Percentiles rank a stretch among this genome's conserved stretches.
phyloP scores from a whole-genome alignment of 2,888 invertebrate genomes.

The Crematogaster levior region DNA sequence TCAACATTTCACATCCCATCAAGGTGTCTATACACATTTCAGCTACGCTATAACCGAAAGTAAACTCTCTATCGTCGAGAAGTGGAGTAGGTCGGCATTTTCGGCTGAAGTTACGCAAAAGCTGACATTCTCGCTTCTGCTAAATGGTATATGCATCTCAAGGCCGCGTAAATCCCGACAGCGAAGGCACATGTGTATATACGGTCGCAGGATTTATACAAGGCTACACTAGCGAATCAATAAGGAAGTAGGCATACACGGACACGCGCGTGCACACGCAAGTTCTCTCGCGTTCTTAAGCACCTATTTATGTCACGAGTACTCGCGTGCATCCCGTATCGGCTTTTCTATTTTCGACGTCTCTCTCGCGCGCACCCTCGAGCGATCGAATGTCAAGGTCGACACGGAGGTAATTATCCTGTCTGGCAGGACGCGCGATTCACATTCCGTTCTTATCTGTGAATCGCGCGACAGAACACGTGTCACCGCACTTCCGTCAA shows the following conservation, averaged over 20 bases:
- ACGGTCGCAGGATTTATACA: slow-evolving; percentile 5
- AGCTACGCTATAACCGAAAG: slow-evolving; percentile 70
- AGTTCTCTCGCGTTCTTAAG: slow-evolving; percentile 52
- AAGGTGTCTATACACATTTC: slow-evolving; percentile 43
- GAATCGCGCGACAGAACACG: slow-evolving; percentile 25
- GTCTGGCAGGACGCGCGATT: slow-evolving; percentile 6
- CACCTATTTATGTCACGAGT: slow-evolving; percentile 71
- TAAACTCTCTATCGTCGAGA: slow-evolving; percentile 64
- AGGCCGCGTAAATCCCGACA: slow-evolving; percentile 70
- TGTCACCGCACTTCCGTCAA: slow-evolving; percentile 15
- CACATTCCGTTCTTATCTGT: slow-evolving; percentile 33
- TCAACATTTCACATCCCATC: slow-evolving; percentile 1
- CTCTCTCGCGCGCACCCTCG: slow-evolving; percentile 51
- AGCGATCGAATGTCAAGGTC: slow-evolving; percentile 73
- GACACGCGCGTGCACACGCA: neutral
- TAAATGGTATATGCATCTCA: slow-evolving; percentile 61
- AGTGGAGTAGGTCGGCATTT: slow-evolving; percentile 72
- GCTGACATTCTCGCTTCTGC: slow-evolving; percentile 55
- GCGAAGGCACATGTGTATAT: slow-evolving; percentile 16
- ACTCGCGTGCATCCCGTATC: slow-evolving; percentile 73
- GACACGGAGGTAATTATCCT: slow-evolving; percentile 61
- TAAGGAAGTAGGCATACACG: slow-evolving; percentile 27
- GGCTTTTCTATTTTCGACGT: slow-evolving; percentile 74
- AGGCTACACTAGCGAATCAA: slow-evolving; percentile 37
- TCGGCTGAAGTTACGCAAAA: slow-evolving; percentile 64